phyloP scores from a whole-genome alignment of 2,888 invertebrate species.

The Dicyrtoma fusca region DNA sequence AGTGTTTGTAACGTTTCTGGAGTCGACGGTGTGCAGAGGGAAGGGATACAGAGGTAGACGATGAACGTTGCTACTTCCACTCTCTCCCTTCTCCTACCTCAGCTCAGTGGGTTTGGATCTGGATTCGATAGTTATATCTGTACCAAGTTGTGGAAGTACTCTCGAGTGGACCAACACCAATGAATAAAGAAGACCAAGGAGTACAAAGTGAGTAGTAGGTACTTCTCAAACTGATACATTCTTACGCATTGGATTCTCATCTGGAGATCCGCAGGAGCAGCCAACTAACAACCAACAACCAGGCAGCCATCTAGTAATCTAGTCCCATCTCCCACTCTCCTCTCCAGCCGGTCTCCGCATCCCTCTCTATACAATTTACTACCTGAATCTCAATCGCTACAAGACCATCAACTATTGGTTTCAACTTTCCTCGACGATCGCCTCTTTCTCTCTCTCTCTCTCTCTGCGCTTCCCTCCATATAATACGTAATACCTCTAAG shows the following conservation, averaged over 20 bases:
- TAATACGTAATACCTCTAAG: background rate
- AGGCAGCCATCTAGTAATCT: background rate
- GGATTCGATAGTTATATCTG: too few species aligned
- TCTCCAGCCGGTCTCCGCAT: background rate
- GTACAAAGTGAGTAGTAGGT: background rate
- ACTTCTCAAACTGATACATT: slow-evolving; percentile 16
- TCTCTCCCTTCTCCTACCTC: too few species aligned
- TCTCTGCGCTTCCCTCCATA: background rate
- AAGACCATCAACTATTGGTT: background rate
- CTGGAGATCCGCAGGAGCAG: background rate
- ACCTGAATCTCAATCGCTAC: background rate
- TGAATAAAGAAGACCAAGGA: slow-evolving; percentile 26
- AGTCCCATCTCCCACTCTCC: background rate
- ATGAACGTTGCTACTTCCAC: too few species aligned
- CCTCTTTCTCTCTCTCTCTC: background rate
- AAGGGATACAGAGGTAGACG: background rate
- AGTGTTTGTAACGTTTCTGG: too few species aligned
- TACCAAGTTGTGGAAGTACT: background rate
- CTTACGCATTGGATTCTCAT: background rate
- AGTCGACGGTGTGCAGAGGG: background rate
- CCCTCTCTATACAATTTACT: slow-evolving; percentile 14
- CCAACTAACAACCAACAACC: too few species aligned
- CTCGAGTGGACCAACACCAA: slow-evolving; percentile 17
- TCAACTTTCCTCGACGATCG: background rate
- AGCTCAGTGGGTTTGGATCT: too few species aligned